A percentile compares a stretch with the other conserved stretches of the same genome.
Evolutionary conservation across 2,888 invertebrate species (phyloP).

Genomic region (Scaeva pyrastri): DNA sequence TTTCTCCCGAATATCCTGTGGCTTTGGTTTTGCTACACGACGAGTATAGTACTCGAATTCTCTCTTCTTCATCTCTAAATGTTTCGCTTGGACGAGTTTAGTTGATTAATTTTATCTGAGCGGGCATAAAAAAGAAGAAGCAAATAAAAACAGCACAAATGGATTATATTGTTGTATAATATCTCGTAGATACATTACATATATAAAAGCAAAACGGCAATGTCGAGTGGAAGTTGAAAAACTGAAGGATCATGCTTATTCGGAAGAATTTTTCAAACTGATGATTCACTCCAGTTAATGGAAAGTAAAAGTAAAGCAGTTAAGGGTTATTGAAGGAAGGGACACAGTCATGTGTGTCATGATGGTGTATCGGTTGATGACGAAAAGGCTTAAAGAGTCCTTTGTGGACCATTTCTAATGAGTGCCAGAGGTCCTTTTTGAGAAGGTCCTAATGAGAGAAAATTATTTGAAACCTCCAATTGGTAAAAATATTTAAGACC

Average conservation of each 20-base stretch:
- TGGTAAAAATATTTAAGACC: too few relatives aligned
- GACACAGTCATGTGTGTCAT: not conserved
- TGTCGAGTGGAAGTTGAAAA: slow-evolving; percentile 12
- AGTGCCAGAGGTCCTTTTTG: too few relatives aligned
- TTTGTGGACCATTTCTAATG: too few relatives aligned
- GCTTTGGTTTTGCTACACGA: slow-evolving; percentile 34
- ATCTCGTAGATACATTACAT: too few relatives aligned
- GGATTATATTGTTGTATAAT: slow-evolving; percentile 18
- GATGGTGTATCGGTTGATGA: not conserved
- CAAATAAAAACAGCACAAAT: slow-evolving; percentile 33
- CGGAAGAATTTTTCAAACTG: slow-evolving; percentile 25
- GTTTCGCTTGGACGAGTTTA: slow-evolving; percentile 59
- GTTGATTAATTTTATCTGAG: slow-evolving; percentile 73
- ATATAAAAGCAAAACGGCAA: slow-evolving; percentile 15
- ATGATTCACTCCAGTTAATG: slow-evolving; percentile 39
- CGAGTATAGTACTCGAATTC: not conserved
- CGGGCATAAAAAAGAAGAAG: slow-evolving; percentile 42
- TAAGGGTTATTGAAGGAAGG: not conserved
- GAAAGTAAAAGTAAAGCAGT: slow-evolving; percentile 14
- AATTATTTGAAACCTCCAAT: too few relatives aligned
- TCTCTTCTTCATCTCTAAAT: slow-evolving; percentile 30
- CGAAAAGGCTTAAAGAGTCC: too few relatives aligned
- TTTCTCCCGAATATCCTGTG: slow-evolving; percentile 56
- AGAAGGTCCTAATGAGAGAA: too few relatives aligned
- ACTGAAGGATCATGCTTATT: slow-evolving; percentile 51